A percentile compares a stretch with the other conserved stretches of the same genome.
Evolutionary conservation across 2,113 vertebrate genomes (phyloP).

Genomic region (Gadus macrocephalus): DNA sequence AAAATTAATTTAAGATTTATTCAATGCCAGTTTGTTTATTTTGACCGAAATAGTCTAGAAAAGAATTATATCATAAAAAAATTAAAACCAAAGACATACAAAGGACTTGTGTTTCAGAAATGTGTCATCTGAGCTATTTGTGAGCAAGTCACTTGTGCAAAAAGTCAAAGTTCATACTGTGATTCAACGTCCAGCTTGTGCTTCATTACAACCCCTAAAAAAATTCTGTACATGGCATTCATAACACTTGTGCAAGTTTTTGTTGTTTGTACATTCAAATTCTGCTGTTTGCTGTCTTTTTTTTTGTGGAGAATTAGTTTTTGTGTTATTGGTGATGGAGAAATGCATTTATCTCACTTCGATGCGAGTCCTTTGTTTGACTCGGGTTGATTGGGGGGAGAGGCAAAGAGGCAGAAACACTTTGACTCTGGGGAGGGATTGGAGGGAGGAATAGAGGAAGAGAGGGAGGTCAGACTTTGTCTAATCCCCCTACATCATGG

Average conservation of each 20-base stretch:
- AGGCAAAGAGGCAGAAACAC: neutral
- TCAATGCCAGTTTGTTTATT: too few relatives aligned
- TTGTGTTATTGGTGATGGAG: neutral
- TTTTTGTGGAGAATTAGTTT: neutral
- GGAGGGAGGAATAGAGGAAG: conserved; percentile 13
- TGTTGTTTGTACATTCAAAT: neutral
- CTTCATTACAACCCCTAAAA: too few relatives aligned
- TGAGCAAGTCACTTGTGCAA: too few relatives aligned
- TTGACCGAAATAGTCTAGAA: too few relatives aligned
- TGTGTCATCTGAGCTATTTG: too few relatives aligned
- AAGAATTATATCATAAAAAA: too few relatives aligned
- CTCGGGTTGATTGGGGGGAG: neutral
- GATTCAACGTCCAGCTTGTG: too few relatives aligned
- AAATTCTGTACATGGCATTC: too few relatives aligned
- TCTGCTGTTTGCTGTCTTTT: neutral
- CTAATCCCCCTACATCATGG: conserved; percentile 54
- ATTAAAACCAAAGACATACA: too few relatives aligned
- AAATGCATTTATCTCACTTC: conserved; percentile 5
- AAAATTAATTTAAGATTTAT: too few relatives aligned
- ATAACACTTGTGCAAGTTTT: neutral
- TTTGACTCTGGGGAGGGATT: neutral
- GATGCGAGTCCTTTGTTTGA: conserved; percentile 11
- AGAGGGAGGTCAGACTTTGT: conserved; percentile 31
- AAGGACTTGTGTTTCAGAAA: too few relatives aligned
- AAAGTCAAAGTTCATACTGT: too few relatives aligned